A percentile compares a stretch with the other conserved stretches of the same genome.
Evolutionary conservation across 2,113 vertebrate species (phyloP).

Genomic region (Saccopteryx bilineata): DNA sequence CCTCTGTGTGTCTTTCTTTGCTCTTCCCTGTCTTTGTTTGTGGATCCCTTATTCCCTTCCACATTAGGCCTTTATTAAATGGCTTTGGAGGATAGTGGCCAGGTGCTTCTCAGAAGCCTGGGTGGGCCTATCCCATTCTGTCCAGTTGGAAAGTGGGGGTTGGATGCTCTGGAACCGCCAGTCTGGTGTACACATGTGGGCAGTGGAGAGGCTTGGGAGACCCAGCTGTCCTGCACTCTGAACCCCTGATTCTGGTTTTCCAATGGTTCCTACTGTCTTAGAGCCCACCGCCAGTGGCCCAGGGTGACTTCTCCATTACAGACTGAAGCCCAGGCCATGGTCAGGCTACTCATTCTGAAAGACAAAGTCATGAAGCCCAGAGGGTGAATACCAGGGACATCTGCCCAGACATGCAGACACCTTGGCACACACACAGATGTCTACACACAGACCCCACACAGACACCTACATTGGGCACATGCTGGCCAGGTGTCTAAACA

Average conservation of each 20-base stretch:
- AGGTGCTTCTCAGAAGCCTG: neutral
- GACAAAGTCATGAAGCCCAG: neutral
- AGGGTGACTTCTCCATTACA: neutral
- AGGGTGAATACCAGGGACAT: neutral
- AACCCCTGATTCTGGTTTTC: neutral
- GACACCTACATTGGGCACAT: neutral
- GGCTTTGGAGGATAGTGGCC: neutral
- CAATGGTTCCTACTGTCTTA: neutral
- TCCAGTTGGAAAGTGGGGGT: neutral
- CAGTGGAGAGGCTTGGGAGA: neutral
- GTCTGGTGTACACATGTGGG: too few relatives aligned
- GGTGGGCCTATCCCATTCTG: neutral
- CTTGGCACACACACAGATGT: fast-evolving
- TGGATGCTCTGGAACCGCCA: neutral
- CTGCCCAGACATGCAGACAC: too few relatives aligned
- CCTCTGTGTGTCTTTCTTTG: neutral
- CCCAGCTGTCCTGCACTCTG: neutral
- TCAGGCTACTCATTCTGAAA: neutral
- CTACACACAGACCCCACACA: too few relatives aligned
- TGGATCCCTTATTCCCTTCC: neutral
- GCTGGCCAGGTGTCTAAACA: neutral
- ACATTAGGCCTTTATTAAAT: too few relatives aligned
- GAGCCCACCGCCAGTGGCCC: fast-evolving
- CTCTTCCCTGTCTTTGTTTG: neutral
- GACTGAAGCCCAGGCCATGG: fast-evolving